These are phyloP conservation scores for Chloropsis cyanopogon DNA, from an alignment of 2,113 vertebrate genomes.

Conservation along the genomic window DNA sequence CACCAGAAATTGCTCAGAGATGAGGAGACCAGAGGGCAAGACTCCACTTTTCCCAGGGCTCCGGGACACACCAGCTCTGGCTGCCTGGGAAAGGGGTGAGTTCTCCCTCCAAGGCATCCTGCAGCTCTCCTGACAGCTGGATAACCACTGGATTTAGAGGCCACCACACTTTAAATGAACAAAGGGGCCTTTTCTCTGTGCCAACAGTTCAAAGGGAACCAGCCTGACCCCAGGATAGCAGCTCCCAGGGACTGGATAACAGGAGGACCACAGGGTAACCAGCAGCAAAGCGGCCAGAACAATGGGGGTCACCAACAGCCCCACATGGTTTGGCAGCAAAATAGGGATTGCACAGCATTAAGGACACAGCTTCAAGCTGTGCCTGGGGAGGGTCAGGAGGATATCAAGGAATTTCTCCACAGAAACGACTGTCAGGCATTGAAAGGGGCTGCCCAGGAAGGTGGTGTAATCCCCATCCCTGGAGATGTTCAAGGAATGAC, in stretches of 20 bases:
- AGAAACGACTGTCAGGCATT: neutral
- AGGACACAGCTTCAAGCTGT: neutral
- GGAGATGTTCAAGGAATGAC: neutral
- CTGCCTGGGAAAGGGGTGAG: neutral
- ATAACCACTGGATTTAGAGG: neutral
- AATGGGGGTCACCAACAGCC: accelerated
- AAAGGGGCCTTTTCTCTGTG: neutral
- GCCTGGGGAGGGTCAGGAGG: neutral
- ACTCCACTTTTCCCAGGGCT: neutral
- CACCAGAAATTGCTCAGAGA: neutral
- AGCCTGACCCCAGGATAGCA: neutral
- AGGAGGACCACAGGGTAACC: neutral
- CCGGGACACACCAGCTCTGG: accelerated
- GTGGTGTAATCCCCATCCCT: neutral
- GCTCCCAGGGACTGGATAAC: neutral
- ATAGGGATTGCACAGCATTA: too few relatives aligned
- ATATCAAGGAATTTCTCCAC: neutral
- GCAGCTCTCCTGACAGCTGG: neutral
- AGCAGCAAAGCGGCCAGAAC: neutral
- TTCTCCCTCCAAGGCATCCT: neutral
- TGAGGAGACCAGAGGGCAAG: neutral
- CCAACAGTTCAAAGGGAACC: accelerated
- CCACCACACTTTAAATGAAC: neutral
- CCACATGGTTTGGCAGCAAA: neutral
- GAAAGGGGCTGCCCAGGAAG: neutral